These are phyloP conservation scores for Sebastes iracundus DNA, from an alignment of 2,797 vertebrate genomes.

Conservation along the genomic window DNA sequence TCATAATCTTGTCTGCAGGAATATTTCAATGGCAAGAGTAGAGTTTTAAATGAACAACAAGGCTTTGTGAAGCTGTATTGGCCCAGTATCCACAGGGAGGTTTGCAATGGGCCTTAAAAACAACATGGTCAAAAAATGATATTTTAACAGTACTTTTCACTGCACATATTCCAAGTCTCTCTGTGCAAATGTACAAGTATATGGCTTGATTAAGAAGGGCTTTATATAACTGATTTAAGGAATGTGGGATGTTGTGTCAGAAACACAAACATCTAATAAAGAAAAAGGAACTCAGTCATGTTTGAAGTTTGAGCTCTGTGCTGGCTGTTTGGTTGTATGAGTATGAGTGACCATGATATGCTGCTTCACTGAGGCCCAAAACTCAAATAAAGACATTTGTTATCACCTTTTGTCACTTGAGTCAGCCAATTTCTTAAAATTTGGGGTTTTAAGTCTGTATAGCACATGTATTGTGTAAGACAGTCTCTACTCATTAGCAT, in stretches of 20 bases:
- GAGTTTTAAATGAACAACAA: background rate
- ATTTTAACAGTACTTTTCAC: background rate
- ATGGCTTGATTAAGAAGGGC: background rate
- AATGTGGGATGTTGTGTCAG: constrained; percentile 36
- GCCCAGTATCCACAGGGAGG: background rate
- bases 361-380: constrained; percentile 48
- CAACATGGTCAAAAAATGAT: background rate
- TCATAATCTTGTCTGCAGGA: constrained; percentile 1
- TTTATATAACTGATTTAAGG: constrained; percentile 35
- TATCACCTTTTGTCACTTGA: constrained; percentile 10
- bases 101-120: background rate
- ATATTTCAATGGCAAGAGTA: background rate
- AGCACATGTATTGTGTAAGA: background rate
- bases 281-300: constrained; percentile 43
- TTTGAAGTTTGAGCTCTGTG: constrained; percentile 45
- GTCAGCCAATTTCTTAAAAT: background rate
- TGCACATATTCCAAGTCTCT: constrained; percentile 45
- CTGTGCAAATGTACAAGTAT: constrained; percentile 12
- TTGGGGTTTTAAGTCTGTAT: background rate
- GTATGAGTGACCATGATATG: constrained; percentile 18
- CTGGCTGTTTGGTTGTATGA: constrained; percentile 38
- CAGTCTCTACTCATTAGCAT: constrained; percentile 6
- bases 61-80: background rate
- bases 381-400: constrained; percentile 69
- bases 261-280: constrained; percentile 12